Percentiles rank a stretch among this genome's conserved stretches.
Conservation (phyloP, 1,140 invertebrate genomes). For the Galleria mellonella region DNA sequence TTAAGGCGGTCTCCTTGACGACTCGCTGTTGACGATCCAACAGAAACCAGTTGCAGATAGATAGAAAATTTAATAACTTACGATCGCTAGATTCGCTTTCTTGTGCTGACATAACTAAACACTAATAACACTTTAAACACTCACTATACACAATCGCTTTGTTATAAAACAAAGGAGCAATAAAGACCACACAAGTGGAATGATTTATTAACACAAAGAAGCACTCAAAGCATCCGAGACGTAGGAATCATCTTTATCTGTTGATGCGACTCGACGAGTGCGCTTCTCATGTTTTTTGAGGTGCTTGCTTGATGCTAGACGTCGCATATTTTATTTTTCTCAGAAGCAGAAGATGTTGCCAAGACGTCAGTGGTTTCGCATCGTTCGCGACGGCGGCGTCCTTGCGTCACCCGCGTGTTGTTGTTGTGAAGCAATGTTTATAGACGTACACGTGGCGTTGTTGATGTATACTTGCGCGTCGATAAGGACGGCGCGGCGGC, state of each 20-base stretch:
- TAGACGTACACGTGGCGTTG: conserved; percentile 67
- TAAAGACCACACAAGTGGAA: conserved; percentile 30
- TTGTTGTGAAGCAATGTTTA: conserved; percentile 68
- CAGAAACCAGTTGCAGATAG: not conserved
- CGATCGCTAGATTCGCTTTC: conserved; percentile 29
- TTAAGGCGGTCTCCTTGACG: conserved; percentile 47
- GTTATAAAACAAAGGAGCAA: conserved; percentile 17
- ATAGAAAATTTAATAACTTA: conserved; percentile 24
- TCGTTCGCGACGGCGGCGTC: conserved; percentile 30
- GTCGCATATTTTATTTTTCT: conserved; percentile 6
- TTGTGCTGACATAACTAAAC: conserved; percentile 38
- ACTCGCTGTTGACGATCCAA: conserved; percentile 19
- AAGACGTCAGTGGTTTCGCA: conserved; percentile 11
- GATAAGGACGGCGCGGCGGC: conserved; percentile 36
- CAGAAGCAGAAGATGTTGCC: too few relatives aligned
- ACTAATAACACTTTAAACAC: conserved; percentile 30
- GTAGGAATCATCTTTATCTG: conserved; percentile 26
- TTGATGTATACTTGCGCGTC: conserved; percentile 44
- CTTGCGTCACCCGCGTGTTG: conserved; percentile 55
- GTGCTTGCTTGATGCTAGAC: conserved; percentile 3
- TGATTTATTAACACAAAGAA: conserved; percentile 35
- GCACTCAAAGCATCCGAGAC: conserved; percentile 30
- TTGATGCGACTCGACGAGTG: conserved; percentile 13
- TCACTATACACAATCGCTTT: conserved; percentile 11
- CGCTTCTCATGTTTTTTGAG: conserved; percentile 25